phyloP scores from a whole-genome alignment of 2,888 invertebrate genomes.

The Meliscaeva auricollis region DNA sequence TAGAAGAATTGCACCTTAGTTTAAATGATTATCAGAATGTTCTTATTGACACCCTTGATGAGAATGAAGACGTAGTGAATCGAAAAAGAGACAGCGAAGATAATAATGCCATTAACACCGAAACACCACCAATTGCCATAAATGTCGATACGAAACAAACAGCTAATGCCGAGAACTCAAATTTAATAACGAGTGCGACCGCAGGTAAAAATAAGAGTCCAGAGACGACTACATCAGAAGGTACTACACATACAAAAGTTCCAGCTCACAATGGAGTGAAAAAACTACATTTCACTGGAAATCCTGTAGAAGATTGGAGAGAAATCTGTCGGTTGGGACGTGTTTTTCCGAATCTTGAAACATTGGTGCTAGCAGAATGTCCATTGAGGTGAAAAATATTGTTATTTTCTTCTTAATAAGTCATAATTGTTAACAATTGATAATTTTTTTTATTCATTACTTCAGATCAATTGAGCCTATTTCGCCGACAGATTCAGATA shows the following conservation, averaged over 20 bases:
- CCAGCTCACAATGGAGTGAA: constrained; percentile 88
- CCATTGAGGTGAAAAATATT: constrained; percentile 86
- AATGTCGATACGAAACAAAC: constrained; percentile 14
- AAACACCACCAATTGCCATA: constrained; percentile 45
- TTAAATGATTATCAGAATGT: constrained; percentile 94
- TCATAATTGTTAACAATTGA: neutral
- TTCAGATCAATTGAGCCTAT: constrained; percentile 77
- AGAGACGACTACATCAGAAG: constrained; percentile 55
- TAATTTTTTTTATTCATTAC: neutral
- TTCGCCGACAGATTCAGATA: constrained; percentile 84
- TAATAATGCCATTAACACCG: constrained; percentile 39
- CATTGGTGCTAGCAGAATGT: constrained; percentile 94
- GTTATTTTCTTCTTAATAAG: neutral
- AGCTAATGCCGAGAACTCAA: constrained; percentile 33
- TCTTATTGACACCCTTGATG: constrained; percentile 86
- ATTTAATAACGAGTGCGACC: neutral
- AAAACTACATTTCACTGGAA: constrained; percentile 94
- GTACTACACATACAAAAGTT: constrained; percentile 79
- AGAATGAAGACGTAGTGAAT: constrained; percentile 76
- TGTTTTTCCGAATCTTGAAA: constrained; percentile 93
- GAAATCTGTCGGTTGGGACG: constrained; percentile 93
- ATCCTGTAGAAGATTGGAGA: constrained; percentile 93
- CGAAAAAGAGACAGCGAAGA: constrained; percentile 73
- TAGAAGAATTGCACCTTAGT: constrained; percentile 96
- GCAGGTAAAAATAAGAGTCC: constrained; percentile 11